These are phyloP conservation scores for Gymnocheta viridis DNA, from an alignment of 2,888 invertebrate genomes.

Conservation along the genomic window DNA sequence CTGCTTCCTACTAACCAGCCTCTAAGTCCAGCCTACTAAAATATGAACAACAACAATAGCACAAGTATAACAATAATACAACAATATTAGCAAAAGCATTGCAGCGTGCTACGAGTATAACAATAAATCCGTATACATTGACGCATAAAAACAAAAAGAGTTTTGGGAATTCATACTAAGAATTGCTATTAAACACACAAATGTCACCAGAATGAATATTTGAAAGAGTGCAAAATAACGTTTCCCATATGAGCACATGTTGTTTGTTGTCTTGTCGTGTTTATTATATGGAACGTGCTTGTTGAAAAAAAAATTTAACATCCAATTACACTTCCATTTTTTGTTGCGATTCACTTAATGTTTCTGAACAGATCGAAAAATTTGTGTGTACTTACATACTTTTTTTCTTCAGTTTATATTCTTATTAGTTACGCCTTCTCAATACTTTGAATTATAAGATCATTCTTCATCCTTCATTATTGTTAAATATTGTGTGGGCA, in stretches of 20 bases:
- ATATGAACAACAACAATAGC: conserved; percentile 48
- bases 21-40: conserved; percentile 64
- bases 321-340: conserved; percentile 52
- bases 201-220: conserved; percentile 43
- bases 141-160: conserved; percentile 3
- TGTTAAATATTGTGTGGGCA: conserved; percentile 62
- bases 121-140: neutral
- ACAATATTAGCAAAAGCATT: conserved; percentile 65
- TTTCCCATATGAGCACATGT: conserved; percentile 43
- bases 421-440: conserved; percentile 62
- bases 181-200: conserved; percentile 50
- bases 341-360: neutral
- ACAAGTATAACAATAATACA: conserved; percentile 27
- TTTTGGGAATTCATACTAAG: conserved; percentile 9
- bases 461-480: conserved; percentile 42
- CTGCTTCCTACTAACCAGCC: conserved; percentile 72
- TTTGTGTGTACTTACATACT: neutral
- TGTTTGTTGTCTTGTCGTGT: conserved; percentile 21
- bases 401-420: conserved; percentile 25
- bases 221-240: conserved; percentile 36
- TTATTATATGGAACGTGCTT: conserved; percentile 57
- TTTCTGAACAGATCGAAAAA: conserved; percentile 27
- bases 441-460: conserved; percentile 65
- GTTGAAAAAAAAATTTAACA: neutral
- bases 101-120: conserved; percentile 16